Evolutionary conservation across 1,140 invertebrate species (phyloP).

Genomic region (Frieseomelitta varia): DNA sequence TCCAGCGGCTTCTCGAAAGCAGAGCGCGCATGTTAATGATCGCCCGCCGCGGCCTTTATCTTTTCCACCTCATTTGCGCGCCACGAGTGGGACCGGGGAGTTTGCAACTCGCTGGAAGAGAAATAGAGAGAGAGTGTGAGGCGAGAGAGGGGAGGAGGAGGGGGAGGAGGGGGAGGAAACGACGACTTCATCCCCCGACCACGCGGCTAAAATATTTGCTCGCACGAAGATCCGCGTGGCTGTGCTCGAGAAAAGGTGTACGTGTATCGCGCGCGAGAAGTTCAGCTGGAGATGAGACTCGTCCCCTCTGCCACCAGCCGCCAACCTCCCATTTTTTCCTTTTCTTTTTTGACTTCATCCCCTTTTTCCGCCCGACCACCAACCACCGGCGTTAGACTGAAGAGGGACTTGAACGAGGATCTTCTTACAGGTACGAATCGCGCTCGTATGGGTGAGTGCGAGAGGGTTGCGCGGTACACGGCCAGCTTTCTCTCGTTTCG

Average conservation of each 20-base stretch:
- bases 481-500: not conserved
- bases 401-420: constrained; percentile 23
- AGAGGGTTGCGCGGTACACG: constrained; percentile 15
- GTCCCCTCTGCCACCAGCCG: not conserved
- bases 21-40: constrained; percentile 81
- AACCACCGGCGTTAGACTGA: constrained; percentile 35
- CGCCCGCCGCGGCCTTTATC: constrained; percentile 80
- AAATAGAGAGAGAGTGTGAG: not conserved
- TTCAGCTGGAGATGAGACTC: constrained; percentile 49
- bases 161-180: constrained; percentile 3
- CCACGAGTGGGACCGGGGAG: constrained; percentile 69
- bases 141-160: not conserved
- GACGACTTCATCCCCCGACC: constrained; percentile 21
- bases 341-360: constrained; percentile 10
- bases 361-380: constrained; percentile 39
- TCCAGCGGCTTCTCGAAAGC: constrained; percentile 72
- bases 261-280: constrained; percentile 44
- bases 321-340: not conserved
- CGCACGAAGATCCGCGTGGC: constrained; percentile 25
- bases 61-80: constrained; percentile 83
- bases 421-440: constrained; percentile 36
- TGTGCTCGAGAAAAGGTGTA: constrained; percentile 35
- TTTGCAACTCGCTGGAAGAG: constrained; percentile 48
- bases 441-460: constrained; percentile 2
- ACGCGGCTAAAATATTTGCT: constrained; percentile 56